Evolutionary conservation across 2,888 invertebrate genomes (phyloP).

Genomic region (Hemistola chrysoprasaria): DNA sequence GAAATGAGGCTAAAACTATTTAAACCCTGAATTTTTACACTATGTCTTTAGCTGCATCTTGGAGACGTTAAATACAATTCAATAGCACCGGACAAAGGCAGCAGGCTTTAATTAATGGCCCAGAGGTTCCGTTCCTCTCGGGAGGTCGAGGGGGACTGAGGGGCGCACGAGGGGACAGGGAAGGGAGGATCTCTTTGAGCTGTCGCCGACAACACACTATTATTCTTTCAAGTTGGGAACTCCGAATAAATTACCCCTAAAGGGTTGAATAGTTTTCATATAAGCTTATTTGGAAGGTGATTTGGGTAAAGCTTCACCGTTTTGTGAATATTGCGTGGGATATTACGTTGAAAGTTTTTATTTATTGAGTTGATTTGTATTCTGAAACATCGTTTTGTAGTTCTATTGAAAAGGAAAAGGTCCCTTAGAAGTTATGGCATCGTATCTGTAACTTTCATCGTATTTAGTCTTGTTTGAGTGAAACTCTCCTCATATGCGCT

Average conservation of each 20-base stretch:
- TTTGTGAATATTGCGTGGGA: not conserved
- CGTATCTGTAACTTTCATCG: no score
- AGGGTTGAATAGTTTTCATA: constrained; percentile 23
- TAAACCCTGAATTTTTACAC: constrained; percentile 1
- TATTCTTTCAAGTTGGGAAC: constrained; percentile 30
- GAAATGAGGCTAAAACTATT: no score
- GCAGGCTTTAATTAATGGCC: constrained; percentile 27
- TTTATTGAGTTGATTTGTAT: no score
- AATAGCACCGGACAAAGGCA: constrained; percentile 29
- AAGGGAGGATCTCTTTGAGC: constrained; percentile 15
- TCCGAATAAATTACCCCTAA: constrained; percentile 25
- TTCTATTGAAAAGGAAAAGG: no score
- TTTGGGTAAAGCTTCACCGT: not conserved
- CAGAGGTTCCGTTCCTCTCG: constrained; percentile 6
- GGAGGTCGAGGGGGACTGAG: not conserved
- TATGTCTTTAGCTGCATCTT: constrained; percentile 22
- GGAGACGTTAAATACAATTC: constrained; percentile 30
- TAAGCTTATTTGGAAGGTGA: constrained; percentile 3
- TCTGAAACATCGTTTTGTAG: no score
- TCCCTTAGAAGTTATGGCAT: no score
- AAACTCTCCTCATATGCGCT: no score
- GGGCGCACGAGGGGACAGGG: not conserved
- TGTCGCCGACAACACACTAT: constrained; percentile 28
- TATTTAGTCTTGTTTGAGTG: no score
- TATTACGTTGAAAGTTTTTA: no score